These are phyloP conservation scores for Arnoldichthys spilopterus DNA, from an alignment of 2,797 vertebrate species.

Conservation along the genomic window DNA sequence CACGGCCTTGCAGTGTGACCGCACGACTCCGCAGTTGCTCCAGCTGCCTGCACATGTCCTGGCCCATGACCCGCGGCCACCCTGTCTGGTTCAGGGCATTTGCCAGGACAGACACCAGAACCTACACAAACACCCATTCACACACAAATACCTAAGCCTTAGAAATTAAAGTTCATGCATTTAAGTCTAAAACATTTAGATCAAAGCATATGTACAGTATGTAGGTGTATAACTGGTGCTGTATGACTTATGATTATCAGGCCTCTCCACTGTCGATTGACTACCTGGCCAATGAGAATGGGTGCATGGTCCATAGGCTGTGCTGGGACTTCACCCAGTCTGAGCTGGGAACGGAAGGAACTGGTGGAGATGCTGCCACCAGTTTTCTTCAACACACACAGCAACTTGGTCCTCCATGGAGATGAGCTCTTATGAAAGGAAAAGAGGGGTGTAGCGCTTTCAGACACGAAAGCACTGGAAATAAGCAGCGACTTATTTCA, in stretches of 20 bases:
- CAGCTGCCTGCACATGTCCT: slow-evolving; percentile 72
- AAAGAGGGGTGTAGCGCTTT: slow-evolving; percentile 78
- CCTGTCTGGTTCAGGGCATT: slow-evolving; percentile 73
- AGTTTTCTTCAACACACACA: slow-evolving; percentile 77
- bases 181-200: too few relatives aligned
- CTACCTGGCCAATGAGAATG: slow-evolving; percentile 80
- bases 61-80: slow-evolving; percentile 74
- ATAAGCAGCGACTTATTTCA: slow-evolving; percentile 82
- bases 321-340: slow-evolving; percentile 73
- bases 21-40: slow-evolving; percentile 74
- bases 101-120: slow-evolving; percentile 75
- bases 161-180: too few relatives aligned
- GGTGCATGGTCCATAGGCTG: slow-evolving; percentile 81
- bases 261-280: background rate
- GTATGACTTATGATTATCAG: background rate
- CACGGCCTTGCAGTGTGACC: slow-evolving; percentile 71
- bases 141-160: background rate
- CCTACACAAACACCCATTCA: slow-evolving; percentile 58
- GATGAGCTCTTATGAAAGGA: slow-evolving; percentile 67
- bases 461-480: slow-evolving; percentile 81
- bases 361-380: slow-evolving; percentile 63
- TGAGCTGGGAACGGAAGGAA: slow-evolving; percentile 68
- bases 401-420: slow-evolving; percentile 77
- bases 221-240: too few relatives aligned
- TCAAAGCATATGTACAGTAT: too few relatives aligned